Conservation (phyloP, 2,797 vertebrate species). For the Enteromius thamalakanensis region DNA sequence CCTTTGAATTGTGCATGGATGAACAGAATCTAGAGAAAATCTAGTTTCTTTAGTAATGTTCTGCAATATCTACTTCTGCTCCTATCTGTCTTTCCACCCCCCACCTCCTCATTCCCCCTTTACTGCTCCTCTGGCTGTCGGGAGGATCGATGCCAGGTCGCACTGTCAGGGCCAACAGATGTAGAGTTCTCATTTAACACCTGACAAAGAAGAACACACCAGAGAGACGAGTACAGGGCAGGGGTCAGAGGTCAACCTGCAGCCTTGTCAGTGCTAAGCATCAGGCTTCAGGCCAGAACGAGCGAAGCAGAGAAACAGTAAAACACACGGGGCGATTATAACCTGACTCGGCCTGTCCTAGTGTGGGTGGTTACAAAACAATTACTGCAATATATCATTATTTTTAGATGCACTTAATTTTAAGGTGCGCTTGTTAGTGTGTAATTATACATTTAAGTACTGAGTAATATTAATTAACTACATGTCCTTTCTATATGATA, state of each 20-base stretch:
- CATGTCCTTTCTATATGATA: neutral
- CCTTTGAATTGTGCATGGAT: neutral
- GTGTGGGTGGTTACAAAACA: neutral
- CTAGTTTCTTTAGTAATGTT: neutral
- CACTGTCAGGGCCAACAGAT: slow-evolving; percentile 66
- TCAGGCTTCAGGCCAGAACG: slow-evolving; percentile 52
- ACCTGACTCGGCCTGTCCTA: neutral
- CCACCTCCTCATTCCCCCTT: slow-evolving; percentile 27
- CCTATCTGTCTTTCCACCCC: neutral
- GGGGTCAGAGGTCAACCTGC: slow-evolving; percentile 52
- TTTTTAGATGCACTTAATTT: neutral
- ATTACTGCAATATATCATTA: neutral
- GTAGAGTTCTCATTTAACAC: slow-evolving; percentile 70
- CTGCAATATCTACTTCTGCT: slow-evolving; percentile 1
- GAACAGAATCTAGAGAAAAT: neutral
- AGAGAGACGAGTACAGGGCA: slow-evolving; percentile 55
- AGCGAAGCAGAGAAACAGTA: slow-evolving; percentile 1
- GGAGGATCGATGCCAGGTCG: slow-evolving; percentile 64
- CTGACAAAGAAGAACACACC: slow-evolving; percentile 66
- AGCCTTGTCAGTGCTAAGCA: slow-evolving; percentile 57
- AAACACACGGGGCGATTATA: slow-evolving; percentile 24
- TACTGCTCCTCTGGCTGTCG: slow-evolving; percentile 47
- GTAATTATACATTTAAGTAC: neutral
- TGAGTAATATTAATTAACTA: slow-evolving; percentile 1
- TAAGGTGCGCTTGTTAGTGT: neutral